Percentiles rank a stretch among this genome's conserved stretches.
phyloP scores from a whole-genome alignment of 2,888 invertebrate species.

The Escarpia spicata region DNA sequence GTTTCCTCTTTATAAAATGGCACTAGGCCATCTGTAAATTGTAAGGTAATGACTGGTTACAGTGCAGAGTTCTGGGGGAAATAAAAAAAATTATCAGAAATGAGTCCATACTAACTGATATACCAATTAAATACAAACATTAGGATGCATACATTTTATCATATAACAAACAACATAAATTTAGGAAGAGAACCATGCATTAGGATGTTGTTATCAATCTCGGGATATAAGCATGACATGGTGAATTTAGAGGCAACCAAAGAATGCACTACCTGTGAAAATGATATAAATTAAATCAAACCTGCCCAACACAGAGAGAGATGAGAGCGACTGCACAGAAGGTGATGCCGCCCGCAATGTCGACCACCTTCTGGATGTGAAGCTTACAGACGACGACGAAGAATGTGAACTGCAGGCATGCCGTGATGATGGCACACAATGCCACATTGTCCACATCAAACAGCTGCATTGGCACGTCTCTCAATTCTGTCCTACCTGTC shows the following conservation, averaged over 20 bases:
- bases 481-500: neutral
- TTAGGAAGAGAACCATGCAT: no score
- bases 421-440: constrained; percentile 56
- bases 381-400: constrained; percentile 81
- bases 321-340: constrained; percentile 88
- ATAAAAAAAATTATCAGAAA: no score
- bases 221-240: no score
- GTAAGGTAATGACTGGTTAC: no score
- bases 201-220: no score
- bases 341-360: constrained; percentile 92
- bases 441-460: constrained; percentile 55
- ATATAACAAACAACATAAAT: no score
- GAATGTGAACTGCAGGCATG: constrained; percentile 78
- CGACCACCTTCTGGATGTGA: constrained; percentile 89
- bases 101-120: no score
- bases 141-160: no score
- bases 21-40: no score
- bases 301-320: constrained; percentile 86
- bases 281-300: constrained; percentile 38
- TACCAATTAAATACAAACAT: no score
- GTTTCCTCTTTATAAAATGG: no score
- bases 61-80: no score
- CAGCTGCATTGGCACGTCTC: constrained; percentile 30
- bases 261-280: neutral
- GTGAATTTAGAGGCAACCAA: neutral